Percentiles rank a stretch among this genome's conserved stretches.
These are phyloP conservation scores for Oegoconia quadripuncta DNA, from an alignment of 2,888 invertebrate genomes.

Conservation along the genomic window DNA sequence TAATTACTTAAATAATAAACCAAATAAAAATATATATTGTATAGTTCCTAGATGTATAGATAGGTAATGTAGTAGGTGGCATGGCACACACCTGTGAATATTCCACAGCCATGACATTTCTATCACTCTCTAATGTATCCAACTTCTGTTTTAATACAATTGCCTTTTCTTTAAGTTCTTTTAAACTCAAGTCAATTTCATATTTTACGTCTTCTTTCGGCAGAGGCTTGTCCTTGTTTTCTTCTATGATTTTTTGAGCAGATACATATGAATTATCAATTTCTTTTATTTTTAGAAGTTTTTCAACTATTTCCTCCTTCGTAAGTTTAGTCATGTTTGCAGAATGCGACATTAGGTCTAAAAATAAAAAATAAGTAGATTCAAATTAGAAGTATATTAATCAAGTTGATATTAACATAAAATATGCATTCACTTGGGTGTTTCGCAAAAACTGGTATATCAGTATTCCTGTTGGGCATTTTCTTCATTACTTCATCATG, in stretches of 20 bases:
- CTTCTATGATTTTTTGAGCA: conserved; percentile 7
- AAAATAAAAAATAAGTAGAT: conserved; percentile 21
- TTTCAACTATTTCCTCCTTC: conserved; percentile 38
- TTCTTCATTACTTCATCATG: too few relatives aligned
- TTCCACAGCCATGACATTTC: conserved; percentile 64
- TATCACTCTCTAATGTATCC: conserved; percentile 59
- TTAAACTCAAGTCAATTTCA: conserved; percentile 46
- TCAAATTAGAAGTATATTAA: too few relatives aligned
- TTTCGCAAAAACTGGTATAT: too few relatives aligned
- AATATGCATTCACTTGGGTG: too few relatives aligned
- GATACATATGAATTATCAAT: conserved; percentile 26
- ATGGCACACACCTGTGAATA: conserved; percentile 65
- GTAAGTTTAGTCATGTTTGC: conserved; percentile 19
- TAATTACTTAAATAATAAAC: too few relatives aligned
- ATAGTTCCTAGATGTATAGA: too few relatives aligned
- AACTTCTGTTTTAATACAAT: conserved; percentile 60
- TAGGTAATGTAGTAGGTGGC: too few relatives aligned
- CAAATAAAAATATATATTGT: too few relatives aligned
- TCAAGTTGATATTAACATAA: too few relatives aligned
- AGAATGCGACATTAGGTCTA: conserved; percentile 12
- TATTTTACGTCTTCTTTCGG: conserved; percentile 21
- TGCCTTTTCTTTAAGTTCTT: conserved; percentile 63
- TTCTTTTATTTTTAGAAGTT: conserved; percentile 35
- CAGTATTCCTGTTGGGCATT: too few relatives aligned
- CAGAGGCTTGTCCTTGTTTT: conserved; percentile 15